Evolutionary conservation across 2,113 vertebrate genomes (phyloP).

Genomic region (Eulemur macaco): DNA sequence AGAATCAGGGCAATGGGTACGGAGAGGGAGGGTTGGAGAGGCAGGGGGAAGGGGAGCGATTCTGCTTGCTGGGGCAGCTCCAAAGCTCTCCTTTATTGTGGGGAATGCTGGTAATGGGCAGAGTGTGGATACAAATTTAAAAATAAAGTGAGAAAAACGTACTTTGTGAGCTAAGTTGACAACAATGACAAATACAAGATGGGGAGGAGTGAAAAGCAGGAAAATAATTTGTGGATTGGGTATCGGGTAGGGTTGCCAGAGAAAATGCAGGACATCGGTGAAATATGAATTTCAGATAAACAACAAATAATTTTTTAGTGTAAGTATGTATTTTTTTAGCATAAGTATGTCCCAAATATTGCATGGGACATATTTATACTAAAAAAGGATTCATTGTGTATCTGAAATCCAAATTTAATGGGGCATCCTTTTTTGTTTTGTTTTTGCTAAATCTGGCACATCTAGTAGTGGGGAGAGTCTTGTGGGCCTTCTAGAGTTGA

Average conservation of each 20-base stretch:
- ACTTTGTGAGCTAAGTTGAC: neutral
- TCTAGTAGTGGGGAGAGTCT: neutral
- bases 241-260: neutral
- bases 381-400: neutral
- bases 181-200: neutral
- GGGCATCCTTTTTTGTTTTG: neutral
- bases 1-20: neutral
- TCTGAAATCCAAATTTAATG: slow-evolving; percentile 29
- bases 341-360: neutral
- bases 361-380: neutral
- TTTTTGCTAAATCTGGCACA: neutral
- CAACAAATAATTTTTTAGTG: neutral
- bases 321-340: neutral
- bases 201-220: slow-evolving; percentile 1
- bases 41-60: neutral
- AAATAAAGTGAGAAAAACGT: neutral
- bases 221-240: neutral
- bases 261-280: neutral
- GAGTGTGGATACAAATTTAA: neutral
- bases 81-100: neutral
- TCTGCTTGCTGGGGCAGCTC: neutral
- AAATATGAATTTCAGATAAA: slow-evolving; percentile 23
- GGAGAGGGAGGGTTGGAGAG: neutral
- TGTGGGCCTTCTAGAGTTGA: slow-evolving; percentile 15
- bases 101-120: neutral